A percentile compares a stretch with the other conserved stretches of the same genome.
Evolutionary conservation across 1,140 invertebrate genomes (phyloP).

Genomic region (Drosophila sp.): DNA sequence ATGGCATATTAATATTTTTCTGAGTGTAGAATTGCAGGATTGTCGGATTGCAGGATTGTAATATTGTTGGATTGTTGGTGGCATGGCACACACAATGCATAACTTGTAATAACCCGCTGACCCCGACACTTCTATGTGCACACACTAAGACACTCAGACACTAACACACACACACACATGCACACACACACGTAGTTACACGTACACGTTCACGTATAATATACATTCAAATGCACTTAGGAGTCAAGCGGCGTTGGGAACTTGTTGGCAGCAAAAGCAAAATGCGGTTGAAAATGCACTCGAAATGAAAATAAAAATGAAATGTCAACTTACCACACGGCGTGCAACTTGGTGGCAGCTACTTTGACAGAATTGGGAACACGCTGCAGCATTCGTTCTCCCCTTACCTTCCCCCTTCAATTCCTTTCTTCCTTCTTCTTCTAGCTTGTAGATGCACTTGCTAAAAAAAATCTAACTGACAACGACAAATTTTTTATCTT

Average conservation of each 20-base stretch:
- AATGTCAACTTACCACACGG: constrained; percentile 75
- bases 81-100: constrained; percentile 49
- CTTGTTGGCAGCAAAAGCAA: constrained; percentile 27
- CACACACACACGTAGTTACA: background rate
- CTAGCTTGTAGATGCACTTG: no score
- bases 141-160: constrained; percentile 3
- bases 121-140: constrained; percentile 42
- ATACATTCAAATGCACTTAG: constrained; percentile 38
- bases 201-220: background rate
- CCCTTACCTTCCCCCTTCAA: background rate
- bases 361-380: constrained; percentile 38
- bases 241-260: constrained; percentile 40
- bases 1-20: no score
- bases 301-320: constrained; percentile 58
- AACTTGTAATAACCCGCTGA: constrained; percentile 75
- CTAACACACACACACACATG: background rate
- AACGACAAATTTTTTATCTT: background rate
- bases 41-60: constrained; percentile 15
- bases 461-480: background rate
- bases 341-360: constrained; percentile 4
- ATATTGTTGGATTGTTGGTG: background rate
- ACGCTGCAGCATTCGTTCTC: constrained; percentile 28
- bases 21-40: constrained; percentile 8
- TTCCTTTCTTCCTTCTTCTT: no score
- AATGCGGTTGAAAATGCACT: constrained; percentile 53